Percentiles rank a stretch among this genome's conserved stretches.
phyloP scores from a whole-genome alignment of 2,797 vertebrate species.

The Tauraco hartlaubi region DNA sequence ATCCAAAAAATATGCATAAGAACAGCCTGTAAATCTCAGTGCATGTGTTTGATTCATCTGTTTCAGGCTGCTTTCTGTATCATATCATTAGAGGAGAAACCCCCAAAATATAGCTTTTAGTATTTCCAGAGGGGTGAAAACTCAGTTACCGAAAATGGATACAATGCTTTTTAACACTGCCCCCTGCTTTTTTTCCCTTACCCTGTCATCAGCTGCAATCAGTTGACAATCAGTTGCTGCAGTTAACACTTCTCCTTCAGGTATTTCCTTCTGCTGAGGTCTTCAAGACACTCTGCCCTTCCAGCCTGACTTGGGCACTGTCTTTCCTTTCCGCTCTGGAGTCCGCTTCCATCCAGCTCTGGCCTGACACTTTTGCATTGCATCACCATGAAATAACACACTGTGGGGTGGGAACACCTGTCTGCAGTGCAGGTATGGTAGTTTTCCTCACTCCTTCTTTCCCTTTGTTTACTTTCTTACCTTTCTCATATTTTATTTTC shows the following conservation, averaged over 20 bases:
- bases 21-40: not conserved
- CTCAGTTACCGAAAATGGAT: not conserved
- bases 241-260: not conserved
- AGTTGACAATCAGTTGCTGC: not conserved
- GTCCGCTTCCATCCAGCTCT: not conserved
- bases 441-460: not conserved
- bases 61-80: not conserved
- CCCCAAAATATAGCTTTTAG: not conserved
- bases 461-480: not conserved
- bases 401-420: accelerated
- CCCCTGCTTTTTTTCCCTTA: not conserved
- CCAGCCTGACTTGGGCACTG: not conserved
- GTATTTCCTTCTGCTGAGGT: not conserved
- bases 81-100: not conserved
- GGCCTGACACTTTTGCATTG: not conserved
- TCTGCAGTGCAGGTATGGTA: not conserved
- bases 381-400: not conserved
- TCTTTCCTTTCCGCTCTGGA: not conserved
- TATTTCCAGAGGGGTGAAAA: not conserved
- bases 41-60: not conserved
- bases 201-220: not conserved
- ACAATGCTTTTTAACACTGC: not conserved
- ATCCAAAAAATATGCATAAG: not conserved
- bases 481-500: not conserved
- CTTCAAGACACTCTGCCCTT: not conserved